Evolutionary conservation across 1,140 invertebrate genomes (phyloP).

Genomic region (Dendroctonus valens): DNA sequence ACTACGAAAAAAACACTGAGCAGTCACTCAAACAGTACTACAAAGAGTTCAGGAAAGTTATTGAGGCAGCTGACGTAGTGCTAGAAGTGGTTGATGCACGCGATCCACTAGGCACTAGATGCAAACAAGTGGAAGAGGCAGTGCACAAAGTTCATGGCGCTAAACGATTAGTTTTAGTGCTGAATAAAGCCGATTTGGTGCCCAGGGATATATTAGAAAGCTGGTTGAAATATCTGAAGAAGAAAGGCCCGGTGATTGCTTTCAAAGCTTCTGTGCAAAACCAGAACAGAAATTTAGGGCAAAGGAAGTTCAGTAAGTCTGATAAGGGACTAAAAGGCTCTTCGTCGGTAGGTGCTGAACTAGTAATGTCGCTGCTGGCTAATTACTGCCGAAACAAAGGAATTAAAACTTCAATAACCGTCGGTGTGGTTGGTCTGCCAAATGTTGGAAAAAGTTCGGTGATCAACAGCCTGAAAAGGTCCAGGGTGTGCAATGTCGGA

Average conservation of each 20-base stretch:
- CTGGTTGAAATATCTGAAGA: constrained; percentile 89
- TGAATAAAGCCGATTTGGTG: constrained; percentile 96
- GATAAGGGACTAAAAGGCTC: constrained; percentile 70
- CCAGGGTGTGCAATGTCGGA: constrained; percentile 89
- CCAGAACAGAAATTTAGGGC: constrained; percentile 74
- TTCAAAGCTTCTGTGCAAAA: constrained; percentile 97
- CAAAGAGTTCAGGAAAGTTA: constrained; percentile 81
- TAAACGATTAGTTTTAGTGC: constrained; percentile 87
- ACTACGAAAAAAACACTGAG: constrained; percentile 59
- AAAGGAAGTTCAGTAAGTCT: constrained; percentile 69
- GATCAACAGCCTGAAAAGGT: constrained; percentile 97
- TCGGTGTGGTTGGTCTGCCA: constrained; percentile 93
- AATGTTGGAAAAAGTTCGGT: constrained; percentile 99
- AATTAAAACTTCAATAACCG: constrained; percentile 88
- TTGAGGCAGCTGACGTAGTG: constrained; percentile 91
- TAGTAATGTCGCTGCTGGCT: constrained; percentile 86
- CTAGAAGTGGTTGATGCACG: constrained; percentile 92
- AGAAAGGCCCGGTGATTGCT: constrained; percentile 79
- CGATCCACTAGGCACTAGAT: constrained; percentile 78
- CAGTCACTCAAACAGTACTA: constrained; percentile 76
- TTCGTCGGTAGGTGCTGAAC: constrained; percentile 89
- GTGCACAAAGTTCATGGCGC: constrained; percentile 70
- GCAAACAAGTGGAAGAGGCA: constrained; percentile 83
- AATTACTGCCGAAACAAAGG: constrained; percentile 94
- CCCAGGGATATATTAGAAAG: constrained; percentile 85